phyloP scores from a whole-genome alignment of 2,113 vertebrate genomes.

The Cariama cristata region DNA sequence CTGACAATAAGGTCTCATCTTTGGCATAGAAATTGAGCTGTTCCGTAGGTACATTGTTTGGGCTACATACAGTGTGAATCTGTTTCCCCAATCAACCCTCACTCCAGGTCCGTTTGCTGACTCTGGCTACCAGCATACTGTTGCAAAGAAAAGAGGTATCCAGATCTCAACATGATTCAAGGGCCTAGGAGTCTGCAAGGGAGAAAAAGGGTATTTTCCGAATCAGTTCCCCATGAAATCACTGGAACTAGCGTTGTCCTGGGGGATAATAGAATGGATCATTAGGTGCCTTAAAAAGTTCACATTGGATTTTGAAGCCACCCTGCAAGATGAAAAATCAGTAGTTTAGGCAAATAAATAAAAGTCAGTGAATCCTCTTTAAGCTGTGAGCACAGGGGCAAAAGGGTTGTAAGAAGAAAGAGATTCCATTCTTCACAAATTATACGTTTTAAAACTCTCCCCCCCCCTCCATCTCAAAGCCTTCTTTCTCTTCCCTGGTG shows the following conservation, averaged over 20 bases:
- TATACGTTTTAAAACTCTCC: not conserved
- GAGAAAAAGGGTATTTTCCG: slow-evolving; percentile 63
- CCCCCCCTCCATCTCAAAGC: not conserved
- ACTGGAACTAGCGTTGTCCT: slow-evolving; percentile 50
- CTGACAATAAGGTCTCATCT: slow-evolving; percentile 21
- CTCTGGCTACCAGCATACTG: not conserved
- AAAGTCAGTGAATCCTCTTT: slow-evolving; percentile 45
- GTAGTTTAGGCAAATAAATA: slow-evolving; percentile 58
- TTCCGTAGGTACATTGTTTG: not conserved
- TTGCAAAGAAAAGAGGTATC: slow-evolving; percentile 36
- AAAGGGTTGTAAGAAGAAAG: not conserved
- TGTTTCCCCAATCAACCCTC: not conserved
- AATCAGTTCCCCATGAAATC: slow-evolving; percentile 67
- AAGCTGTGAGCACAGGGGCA: slow-evolving; percentile 11
- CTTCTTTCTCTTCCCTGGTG: slow-evolving; percentile 43
- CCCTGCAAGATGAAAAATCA: slow-evolving; percentile 31
- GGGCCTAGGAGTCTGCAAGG: not conserved
- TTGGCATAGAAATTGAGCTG: not conserved
- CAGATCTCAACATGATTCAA: slow-evolving; percentile 32
- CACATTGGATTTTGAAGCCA: slow-evolving; percentile 63
- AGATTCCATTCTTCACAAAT: slow-evolving; percentile 6
- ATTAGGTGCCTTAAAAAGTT: slow-evolving; percentile 67
- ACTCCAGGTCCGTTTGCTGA: not conserved
- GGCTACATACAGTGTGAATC: not conserved
- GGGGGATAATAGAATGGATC: slow-evolving; percentile 58